These are phyloP conservation scores for Ceuthmochares aereus DNA, from an alignment of 2,113 vertebrate genomes.

Conservation along the genomic window DNA sequence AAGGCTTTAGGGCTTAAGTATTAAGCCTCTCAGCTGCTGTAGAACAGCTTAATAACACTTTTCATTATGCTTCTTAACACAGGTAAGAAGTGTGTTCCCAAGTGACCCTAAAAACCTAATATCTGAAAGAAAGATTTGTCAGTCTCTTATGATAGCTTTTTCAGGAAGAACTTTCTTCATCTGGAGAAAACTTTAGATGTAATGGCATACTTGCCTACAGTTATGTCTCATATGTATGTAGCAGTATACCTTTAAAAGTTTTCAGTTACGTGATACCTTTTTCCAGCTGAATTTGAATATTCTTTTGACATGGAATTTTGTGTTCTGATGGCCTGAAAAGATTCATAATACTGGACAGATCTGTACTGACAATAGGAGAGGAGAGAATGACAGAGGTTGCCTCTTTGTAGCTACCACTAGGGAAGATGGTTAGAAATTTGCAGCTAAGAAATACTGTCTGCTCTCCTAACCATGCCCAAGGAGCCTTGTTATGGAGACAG, in stretches of 20 bases:
- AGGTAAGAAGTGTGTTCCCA: not conserved
- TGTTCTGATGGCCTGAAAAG: not conserved
- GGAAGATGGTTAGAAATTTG: slow-evolving; percentile 50
- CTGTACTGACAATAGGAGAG: slow-evolving; percentile 12
- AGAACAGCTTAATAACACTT: not conserved
- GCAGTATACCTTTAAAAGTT: not conserved
- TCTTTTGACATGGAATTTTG: not conserved
- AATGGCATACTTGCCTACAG: not conserved
- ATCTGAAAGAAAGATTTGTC: not conserved
- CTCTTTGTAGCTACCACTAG: not conserved
- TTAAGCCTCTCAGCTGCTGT: not conserved
- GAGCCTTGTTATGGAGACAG: slow-evolving; percentile 18
- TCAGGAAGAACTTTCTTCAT: not conserved
- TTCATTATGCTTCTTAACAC: not conserved
- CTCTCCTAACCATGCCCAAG: not conserved
- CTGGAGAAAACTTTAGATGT: not conserved
- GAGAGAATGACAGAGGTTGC: not conserved
- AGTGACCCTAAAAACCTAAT: not conserved
- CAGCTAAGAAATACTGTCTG: slow-evolving; percentile 29
- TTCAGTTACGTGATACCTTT: not conserved
- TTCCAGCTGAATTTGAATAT: not conserved
- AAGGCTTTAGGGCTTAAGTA: not conserved
- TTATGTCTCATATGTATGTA: not conserved
- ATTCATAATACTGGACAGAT: not conserved
- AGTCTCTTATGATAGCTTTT: not conserved